Evolutionary conservation across 2,113 vertebrate genomes (phyloP), one percentile per base, ranked within the genome.

Genomic region (Engraulis encrasicolus): DNA sequence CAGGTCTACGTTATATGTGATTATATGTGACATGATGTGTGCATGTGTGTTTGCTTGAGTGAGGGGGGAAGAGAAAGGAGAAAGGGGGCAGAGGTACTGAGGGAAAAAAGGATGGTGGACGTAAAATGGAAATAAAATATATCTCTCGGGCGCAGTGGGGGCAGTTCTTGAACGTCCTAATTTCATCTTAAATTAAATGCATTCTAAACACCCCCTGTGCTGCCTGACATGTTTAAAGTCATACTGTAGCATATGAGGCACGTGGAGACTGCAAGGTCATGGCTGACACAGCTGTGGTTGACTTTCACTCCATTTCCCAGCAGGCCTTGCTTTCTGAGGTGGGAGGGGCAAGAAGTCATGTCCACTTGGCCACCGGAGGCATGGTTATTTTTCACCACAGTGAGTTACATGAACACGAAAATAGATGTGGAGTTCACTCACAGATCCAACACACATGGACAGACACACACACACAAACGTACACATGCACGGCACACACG

Each of bases 261-360:
- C 66, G 34, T 74, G 31, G n/a, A 34, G 11, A 23, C 66, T 14
- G 12, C 27, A 74, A 74, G 66, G 66, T 74, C 66, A 74, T 23
- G 66, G 31, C 66, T 27, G 66, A 31, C 66, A 34, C 66, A 74
- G 66, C 66, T 74, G 66, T 31, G 34, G 66, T 74, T 74, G 66
- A 74, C 66, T 74, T 74, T 74, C 23, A 74, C 66, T 74, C 31
- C 66, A 74, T 74, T 74, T 74, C 66, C 66, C 66, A 74, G 66
- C 31, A 74, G 66, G 66, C 66, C 34, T 34, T 36, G n/a, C 34
- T 15, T 74, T 74, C 66, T 74, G 27, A 31, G 66, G 66, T 15
- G 15, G 66, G 27, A 74, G 31, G 27, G 66, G 12, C 66, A 34
- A n/a, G 66, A 74, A 31, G 66, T 74, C 66, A 74, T 31, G 14